Base-by-base conservation (phyloP, 2,797 vertebrate genomes). In the Linurgus olivaceus region DNA sequence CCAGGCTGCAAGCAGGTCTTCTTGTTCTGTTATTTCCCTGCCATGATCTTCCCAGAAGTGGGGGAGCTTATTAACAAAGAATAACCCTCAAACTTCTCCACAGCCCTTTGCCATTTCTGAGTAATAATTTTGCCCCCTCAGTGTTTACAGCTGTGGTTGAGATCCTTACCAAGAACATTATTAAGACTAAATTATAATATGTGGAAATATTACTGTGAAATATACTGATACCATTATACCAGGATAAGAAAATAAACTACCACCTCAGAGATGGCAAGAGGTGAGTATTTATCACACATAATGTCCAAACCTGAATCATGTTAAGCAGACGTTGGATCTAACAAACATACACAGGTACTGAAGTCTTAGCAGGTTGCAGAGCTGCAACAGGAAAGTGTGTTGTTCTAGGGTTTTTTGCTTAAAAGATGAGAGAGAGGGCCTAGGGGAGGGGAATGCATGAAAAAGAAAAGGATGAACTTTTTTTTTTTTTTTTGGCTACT, bases 401-500 rank as follows among this genome's bases (percentile, higher is more conserved):
- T 79, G 62, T 87, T 93, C 71, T 72, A n/a, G 82, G 37, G 5
- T 51, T 87, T 94, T 92, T 79, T 78, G 66, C 90, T 88, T 55
- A n/a, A 80, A 96, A 96, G 87, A 96, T 82, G 88, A 94, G 89
- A 92, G 83, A 90, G 73, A 91, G 17, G 66, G 90, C 93, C 96
- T 94, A 94, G 44, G 90, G 93, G 93, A 76, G 83, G n/a, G 66
- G 44, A 92, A 86, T 0, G 47, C 35, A 78, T 44, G 50, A 93
- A 94, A 94, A 91, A 92, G 50, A 92, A 93, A 86, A 89, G 78
- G 87, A 97, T 94, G 84, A 95, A 86, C 74, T 87, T 40, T 40
- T 40, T 94, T 82, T 88, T 71, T 78, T 85, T 92, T 92, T 94
- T 94, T 95, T 86, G 95, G 95, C 94, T 97, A 96, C 96, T 97